A percentile compares a stretch with the other conserved stretches of the same genome.
These are phyloP conservation scores for Lochmaea capreae DNA, from an alignment of 2,888 invertebrate genomes.

Conservation along the genomic window DNA sequence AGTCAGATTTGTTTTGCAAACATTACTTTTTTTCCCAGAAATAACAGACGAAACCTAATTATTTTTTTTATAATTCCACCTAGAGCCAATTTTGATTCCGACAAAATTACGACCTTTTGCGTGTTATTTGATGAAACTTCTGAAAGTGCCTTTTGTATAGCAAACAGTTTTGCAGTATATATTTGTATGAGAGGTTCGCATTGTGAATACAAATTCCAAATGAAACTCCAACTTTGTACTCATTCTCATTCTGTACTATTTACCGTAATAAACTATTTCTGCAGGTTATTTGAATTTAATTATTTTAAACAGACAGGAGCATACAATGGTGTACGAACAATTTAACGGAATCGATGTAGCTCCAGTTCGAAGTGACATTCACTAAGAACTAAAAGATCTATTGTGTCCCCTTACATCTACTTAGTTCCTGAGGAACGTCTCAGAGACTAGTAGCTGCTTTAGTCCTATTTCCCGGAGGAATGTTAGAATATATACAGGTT, in stretches of 20 bases:
- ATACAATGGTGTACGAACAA: too few relatives aligned
- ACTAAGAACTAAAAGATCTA: too few relatives aligned
- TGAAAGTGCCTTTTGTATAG: background rate
- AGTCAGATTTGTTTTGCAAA: too few relatives aligned
- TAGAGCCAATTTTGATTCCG: background rate
- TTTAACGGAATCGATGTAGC: too few relatives aligned
- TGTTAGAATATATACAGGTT: too few relatives aligned
- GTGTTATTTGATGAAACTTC: background rate
- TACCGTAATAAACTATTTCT: background rate
- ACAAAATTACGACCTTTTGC: background rate
- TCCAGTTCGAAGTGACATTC: too few relatives aligned
- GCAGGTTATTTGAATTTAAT: background rate
- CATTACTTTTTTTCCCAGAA: too few relatives aligned
- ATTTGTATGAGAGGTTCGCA: background rate
- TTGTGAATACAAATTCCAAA: background rate
- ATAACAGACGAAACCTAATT: too few relatives aligned
- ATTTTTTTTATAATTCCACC: background rate
- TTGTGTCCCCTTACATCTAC: too few relatives aligned
- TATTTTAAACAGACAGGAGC: background rate
- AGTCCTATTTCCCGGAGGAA: too few relatives aligned
- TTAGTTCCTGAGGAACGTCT: too few relatives aligned
- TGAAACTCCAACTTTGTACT: slow-evolving; percentile 2
- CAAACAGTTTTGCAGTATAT: slow-evolving; percentile 5
- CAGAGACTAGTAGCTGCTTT: too few relatives aligned
- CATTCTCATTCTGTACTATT: background rate